Evolutionary conservation across 2,888 invertebrate species (phyloP), one percentile per base, ranked within the genome.

Genomic region (Diabrotica balteata): DNA sequence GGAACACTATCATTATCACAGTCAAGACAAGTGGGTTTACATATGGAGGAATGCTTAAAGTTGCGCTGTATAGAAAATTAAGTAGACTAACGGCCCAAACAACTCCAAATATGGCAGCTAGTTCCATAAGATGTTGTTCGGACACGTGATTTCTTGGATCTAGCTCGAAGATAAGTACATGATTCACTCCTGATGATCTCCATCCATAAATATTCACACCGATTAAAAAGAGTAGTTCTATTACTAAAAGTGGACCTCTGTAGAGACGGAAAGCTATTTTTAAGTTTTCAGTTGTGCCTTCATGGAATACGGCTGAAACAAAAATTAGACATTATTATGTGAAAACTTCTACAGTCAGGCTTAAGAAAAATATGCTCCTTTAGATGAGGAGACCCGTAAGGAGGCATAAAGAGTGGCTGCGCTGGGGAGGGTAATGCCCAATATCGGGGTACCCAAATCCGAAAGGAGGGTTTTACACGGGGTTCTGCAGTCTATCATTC

Each of bases 171-270:
- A 94, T 94, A 4, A 94, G 86, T 11, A 94, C 93, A 82, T 94
- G 93, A 81, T 93, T 94, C 4, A 94, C 93, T 10, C 93, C 93
- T 0, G 92, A 91, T 8, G 92, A 90, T 67, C 93, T 83, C 93
- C 93, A 93, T 43, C 93, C 93, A 78, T 93, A 93, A 0, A 93
- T 91, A 83, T 94, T 94, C 57, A 93, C 88, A 57, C 93, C 93
- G 83, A 93, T 90, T 43, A 94, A 85, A 81, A 93, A 93, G 53
- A 93, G 84, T 79, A 92, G 91, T 73, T 92, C 87, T 60, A 92
- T 90, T 58, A 94, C 85, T 2, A 95, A 87, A 68, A 95, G 88
- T 5, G 93, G 92, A 0, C 92, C 93, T 8, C 95, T 87, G 82
- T 93, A 95, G 72, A 95, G 86, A 9, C 92, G 88, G 76, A 94